Evolutionary conservation across 2,113 vertebrate genomes (phyloP).

Genomic region (Campylorhamphus procurvoides): DNA sequence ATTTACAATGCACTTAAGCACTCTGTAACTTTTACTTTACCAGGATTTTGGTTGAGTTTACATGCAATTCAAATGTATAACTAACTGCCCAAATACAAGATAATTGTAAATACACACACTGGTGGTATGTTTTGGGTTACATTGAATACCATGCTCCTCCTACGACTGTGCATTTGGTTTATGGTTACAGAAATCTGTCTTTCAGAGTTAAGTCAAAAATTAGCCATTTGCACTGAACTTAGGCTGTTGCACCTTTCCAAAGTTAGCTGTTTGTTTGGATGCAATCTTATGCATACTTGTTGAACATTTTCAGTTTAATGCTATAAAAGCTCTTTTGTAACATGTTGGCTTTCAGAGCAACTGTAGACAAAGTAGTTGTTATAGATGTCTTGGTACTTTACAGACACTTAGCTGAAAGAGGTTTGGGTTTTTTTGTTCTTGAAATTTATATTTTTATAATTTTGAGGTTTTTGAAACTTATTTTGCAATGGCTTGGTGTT

Average conservation of each 20-base stretch:
- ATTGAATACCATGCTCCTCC: neutral
- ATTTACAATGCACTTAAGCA: constrained; percentile 59
- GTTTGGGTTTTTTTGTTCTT: constrained; percentile 70
- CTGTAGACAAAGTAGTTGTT: constrained; percentile 58
- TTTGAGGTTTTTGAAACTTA: constrained; percentile 68
- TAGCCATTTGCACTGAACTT: constrained; percentile 76
- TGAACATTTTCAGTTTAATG: constrained; percentile 58
- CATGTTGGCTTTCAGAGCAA: constrained; percentile 60
- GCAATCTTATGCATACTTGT: constrained; percentile 51
- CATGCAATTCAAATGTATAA: constrained; percentile 24
- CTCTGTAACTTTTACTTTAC: constrained; percentile 55
- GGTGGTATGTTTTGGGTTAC: constrained; percentile 4
- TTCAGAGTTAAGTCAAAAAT: constrained; percentile 38
- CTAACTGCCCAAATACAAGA: constrained; percentile 26
- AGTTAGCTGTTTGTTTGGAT: constrained; percentile 64
- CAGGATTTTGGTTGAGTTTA: constrained; percentile 53
- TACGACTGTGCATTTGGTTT: constrained; percentile 29
- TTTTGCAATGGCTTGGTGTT: constrained; percentile 79
- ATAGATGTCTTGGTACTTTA: constrained; percentile 78
- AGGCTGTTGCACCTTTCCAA: constrained; percentile 77
- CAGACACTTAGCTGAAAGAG: constrained; percentile 71
- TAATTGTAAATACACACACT: constrained; percentile 30
- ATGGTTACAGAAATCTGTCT: constrained; percentile 5
- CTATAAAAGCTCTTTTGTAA: constrained; percentile 48
- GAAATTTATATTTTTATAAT: constrained; percentile 87